Evolutionary conservation across 2,888 invertebrate species (phyloP), one percentile per base, ranked within the genome.

Genomic region (Alloplasta piceator): DNA sequence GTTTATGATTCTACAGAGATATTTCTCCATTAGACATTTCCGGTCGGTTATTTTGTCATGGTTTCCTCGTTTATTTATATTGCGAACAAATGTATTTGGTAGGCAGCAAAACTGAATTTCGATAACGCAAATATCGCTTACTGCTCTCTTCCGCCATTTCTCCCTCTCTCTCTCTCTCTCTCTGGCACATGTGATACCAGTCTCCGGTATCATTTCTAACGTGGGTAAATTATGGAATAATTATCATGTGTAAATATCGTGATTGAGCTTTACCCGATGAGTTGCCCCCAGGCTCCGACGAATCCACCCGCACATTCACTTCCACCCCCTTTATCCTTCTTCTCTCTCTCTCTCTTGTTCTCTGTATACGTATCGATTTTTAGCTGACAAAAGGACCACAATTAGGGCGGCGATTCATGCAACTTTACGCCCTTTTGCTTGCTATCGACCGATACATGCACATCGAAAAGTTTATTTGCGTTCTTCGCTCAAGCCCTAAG

Each of bases 211-310:
- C 73, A 55, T 81, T 74, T 60, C 55, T 68, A 16, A 52, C 50
- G 64, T 64, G 66, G 68, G 55, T 78, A 73, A 80, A 68, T 80
- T 75, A 81, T 81, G 74, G 67, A 83, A 83, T 72, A 78, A 80
- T 83, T 80, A 83, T 83, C 80, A 55, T 66, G 75, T 75, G 78
- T 72, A 83, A 80, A 83, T 76, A 81, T 81, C 78, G 72, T 70
- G 79, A 82, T 82, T 82, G 63, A 72, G 75, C 76, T 78, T 26
- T 61, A 52, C 12, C 63, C 79, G 63, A 80, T 81, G 73, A 76
- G 52, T 81, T 64, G 75, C 78, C 63, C 26, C 39, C 56, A 43
- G 63, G 67, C 68, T 61, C 46, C 76, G 9, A 50, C 71, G 71
- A 76, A 58, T 68, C 26, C 67, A 72, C 66, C 38, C 67, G 12